Conservation (phyloP, 1,140 invertebrate species). For the Pygmarrhopalites habei region DNA sequence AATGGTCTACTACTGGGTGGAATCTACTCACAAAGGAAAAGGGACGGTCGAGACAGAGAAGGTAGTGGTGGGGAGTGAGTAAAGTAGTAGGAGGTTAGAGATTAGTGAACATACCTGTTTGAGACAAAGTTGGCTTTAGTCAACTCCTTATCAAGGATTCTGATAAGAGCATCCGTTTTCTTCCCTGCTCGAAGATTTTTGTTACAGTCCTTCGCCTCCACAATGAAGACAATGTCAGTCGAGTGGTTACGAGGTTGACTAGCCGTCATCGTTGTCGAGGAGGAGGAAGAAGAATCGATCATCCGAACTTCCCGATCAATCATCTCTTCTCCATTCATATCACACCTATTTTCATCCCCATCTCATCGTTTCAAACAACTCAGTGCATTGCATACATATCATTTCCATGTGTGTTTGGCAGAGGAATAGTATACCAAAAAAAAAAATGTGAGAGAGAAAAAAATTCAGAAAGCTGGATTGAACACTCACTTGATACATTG, state of each 20-base stretch:
- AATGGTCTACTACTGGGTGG: constrained; percentile 1
- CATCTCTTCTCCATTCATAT: constrained; percentile 54
- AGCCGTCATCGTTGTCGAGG: too few relatives aligned
- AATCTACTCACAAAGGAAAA: too few relatives aligned
- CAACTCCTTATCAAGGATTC: constrained; percentile 60
- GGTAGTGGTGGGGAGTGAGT: too few relatives aligned
- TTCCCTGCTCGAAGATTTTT: constrained; percentile 54
- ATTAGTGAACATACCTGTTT: constrained; percentile 53
- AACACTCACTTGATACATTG: constrained; percentile 65
- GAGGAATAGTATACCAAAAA: too few relatives aligned
- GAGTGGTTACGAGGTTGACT: constrained; percentile 55
- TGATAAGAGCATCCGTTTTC: constrained; percentile 59
- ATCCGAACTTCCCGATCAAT: constrained; percentile 57
- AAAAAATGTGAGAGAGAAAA: not conserved
- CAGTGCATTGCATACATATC: too few relatives aligned
- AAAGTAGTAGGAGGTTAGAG: too few relatives aligned
- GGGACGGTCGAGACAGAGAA: too few relatives aligned
- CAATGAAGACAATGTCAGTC: constrained; percentile 76
- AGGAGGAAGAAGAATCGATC: constrained; percentile 41
- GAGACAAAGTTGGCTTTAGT: constrained; percentile 52
- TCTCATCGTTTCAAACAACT: not conserved
- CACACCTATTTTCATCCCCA: constrained; percentile 36
- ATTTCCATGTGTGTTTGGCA: too few relatives aligned
- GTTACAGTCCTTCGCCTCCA: constrained; percentile 79
- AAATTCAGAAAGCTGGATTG: not conserved